Base-by-base conservation (phyloP, 2,888 invertebrate species). In the Metacarcinus magister region DNA sequence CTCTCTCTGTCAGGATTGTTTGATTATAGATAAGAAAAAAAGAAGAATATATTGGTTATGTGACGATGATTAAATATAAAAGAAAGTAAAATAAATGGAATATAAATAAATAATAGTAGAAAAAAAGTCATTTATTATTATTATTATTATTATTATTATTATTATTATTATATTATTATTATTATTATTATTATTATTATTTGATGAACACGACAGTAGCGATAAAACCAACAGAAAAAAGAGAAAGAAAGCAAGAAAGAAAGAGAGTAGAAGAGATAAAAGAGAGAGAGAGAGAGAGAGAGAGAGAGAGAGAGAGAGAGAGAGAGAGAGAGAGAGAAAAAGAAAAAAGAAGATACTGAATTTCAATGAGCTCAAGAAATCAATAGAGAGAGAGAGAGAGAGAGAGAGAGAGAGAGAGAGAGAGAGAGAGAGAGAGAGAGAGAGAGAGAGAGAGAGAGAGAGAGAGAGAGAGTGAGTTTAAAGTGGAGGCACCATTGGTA, bases 361-460 rank as follows among this genome's bases (percentile, higher is more conserved):
- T 32, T 48, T 7, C 32, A 92, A 54, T 54, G 54, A 54, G 48
- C 32, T 16, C 16, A 13, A 19, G 48, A 16, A n/a, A 67, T 23
- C 67, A 67, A 67, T 23, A 46, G 28, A 91, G n/a, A 44, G 91
- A 44, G 91, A 91, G 67, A 67, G 67, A 67, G 67, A 67, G 67
- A 67, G 67, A 67, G 67, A 67, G 67, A 67, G 67, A 67, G 67
- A 67, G 67, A 67, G 67, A 67, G 67, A 67, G 67, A 67, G 67
- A 67, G 67, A 67, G 67, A 67, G 67, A 67, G 67, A 67, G 67
- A 67, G 67, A 67, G 67, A 67, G 67, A 67, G 67, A 67, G 67
- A 67, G 67, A 67, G 67, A 67, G 67, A 67, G 67, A 67, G 67
- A 67, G 67, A 67, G 67, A 67, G 67, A 67, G 67, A 67, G 67